Evolutionary conservation across 2,797 vertebrate species (phyloP).

Genomic region (Moxostoma hubbsi): DNA sequence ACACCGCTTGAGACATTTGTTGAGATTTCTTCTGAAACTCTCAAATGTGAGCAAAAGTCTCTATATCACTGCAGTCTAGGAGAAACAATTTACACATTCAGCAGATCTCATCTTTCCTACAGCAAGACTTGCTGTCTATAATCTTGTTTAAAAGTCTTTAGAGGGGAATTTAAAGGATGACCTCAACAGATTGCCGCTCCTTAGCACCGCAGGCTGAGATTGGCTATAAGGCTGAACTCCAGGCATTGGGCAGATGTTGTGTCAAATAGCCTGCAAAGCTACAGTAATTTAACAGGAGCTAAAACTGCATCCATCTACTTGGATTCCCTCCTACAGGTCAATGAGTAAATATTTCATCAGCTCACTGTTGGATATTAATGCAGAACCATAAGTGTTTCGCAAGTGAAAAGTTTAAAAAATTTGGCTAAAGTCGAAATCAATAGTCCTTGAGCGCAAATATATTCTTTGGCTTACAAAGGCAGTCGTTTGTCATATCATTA

Average conservation of each 20-base stretch:
- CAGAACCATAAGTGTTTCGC: constrained; percentile 29
- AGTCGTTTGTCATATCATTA: neutral
- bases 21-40: neutral
- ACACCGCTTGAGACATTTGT: neutral
- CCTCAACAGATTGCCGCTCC: constrained; percentile 1
- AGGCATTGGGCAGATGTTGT: neutral
- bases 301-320: neutral
- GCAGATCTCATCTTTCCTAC: neutral
- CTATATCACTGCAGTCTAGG: neutral
- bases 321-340: constrained; percentile 8
- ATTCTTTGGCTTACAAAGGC: constrained; percentile 18
- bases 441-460: constrained; percentile 6
- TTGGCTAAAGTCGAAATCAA: constrained; percentile 17
- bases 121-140: neutral
- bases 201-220: neutral
- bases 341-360: constrained; percentile 8
- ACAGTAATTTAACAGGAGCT: constrained; percentile 4
- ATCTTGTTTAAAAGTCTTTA: constrained; percentile 4
- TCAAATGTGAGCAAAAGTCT: neutral
- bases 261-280: neutral
- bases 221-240: neutral
- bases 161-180: neutral
- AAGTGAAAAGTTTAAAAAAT: constrained; percentile 17
- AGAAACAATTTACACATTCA: neutral
- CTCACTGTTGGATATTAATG: constrained; percentile 9